A percentile compares a stretch with the other conserved stretches of the same genome.
Evolutionary conservation across 2,797 vertebrate species (phyloP).

Genomic region (Chaenodraco wilsoni): DNA sequence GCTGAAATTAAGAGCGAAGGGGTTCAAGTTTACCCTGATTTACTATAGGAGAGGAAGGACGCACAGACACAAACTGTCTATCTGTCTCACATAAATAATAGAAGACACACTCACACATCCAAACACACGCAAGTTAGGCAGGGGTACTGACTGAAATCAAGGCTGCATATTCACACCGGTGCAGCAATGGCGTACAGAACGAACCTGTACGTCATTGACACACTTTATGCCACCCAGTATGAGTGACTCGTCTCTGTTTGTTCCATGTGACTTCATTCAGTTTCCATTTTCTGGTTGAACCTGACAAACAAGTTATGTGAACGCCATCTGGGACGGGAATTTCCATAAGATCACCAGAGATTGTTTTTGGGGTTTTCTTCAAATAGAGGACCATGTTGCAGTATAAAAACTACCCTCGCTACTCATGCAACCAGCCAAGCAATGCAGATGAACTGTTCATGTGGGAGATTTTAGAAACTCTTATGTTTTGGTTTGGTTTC

Average conservation of each 20-base stretch:
- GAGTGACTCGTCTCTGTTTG: conserved; percentile 22
- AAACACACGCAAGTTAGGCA: conserved; percentile 20
- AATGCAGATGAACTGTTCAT: conserved; percentile 8
- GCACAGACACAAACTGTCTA: conserved; percentile 21
- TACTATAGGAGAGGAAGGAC: conserved; percentile 28
- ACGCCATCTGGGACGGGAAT: conserved; percentile 20
- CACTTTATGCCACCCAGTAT: conserved; percentile 20
- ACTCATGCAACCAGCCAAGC: conserved; percentile 25
- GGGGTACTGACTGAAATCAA: conserved; percentile 21
- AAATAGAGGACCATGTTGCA: conserved; percentile 20
- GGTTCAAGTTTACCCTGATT: conserved; percentile 12
- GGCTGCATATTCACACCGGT: conserved; percentile 17
- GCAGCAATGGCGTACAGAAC: conserved; percentile 12
- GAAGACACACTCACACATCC: background rate
- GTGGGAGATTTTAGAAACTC: conserved; percentile 17
- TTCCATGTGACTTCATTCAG: conserved; percentile 34
- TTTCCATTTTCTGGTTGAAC: conserved; percentile 18
- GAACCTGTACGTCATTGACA: conserved; percentile 4
- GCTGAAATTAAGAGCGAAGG: conserved; percentile 1
- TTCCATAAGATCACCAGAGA: conserved; percentile 17
- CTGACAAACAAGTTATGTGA: conserved; percentile 18
- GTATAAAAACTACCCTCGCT: conserved; percentile 3
- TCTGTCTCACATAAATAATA: conserved; percentile 33
- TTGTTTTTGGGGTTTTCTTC: conserved; percentile 16
- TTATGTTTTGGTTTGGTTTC: conserved; percentile 1